Evolutionary conservation across 2,888 invertebrate genomes (phyloP), one percentile per base, ranked within the genome.

Genomic region (Timandra comae): DNA sequence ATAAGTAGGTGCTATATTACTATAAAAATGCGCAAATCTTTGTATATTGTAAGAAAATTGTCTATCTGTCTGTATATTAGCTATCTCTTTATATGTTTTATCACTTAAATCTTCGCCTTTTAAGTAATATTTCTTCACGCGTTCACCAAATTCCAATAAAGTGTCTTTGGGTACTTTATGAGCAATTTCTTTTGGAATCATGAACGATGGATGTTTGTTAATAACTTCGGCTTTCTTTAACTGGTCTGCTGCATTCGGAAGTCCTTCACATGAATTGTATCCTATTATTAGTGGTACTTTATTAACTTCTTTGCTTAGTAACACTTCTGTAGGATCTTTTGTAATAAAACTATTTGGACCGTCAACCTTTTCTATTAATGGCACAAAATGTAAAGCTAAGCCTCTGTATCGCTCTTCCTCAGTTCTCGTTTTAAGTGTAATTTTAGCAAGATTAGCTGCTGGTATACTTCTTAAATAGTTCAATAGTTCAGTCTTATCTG

Each of bases 251-350:
- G 62, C 26, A 13, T 60, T 33, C 1, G 61, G 5, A 2, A 74
- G 21, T 2, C 71, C 73, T 51, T 76, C 76, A 4, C 53, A 57
- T 1, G 66, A 57, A 44, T 63, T 75, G 37, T 68, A 72, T 5
- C 76, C 76, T 1, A 57, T 37, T 43, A 77, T 49, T 1, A 71
- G 20, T 1, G 78, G 74, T 0, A 78, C 63, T 35, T 60, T 56
- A 25, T 51, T 60, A 0, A 64, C 33, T 35, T 63, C 58, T 2
- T 61, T 63, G 3, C 59, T 43, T 34, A 63, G 35, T 2, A 79
- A 16, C 12, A 60, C 32, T 20, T 67, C 43, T 2, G 63, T 37
- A 1, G 74, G 65, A 16, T 67, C 46, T 30, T 71, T 55, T 2
- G 54, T 49, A 9, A 79, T 35, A 41, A 76, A 78, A 4, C 63